phyloP scores from a whole-genome alignment of 2,797 vertebrate genomes.

The Anguilla megastoma region DNA sequence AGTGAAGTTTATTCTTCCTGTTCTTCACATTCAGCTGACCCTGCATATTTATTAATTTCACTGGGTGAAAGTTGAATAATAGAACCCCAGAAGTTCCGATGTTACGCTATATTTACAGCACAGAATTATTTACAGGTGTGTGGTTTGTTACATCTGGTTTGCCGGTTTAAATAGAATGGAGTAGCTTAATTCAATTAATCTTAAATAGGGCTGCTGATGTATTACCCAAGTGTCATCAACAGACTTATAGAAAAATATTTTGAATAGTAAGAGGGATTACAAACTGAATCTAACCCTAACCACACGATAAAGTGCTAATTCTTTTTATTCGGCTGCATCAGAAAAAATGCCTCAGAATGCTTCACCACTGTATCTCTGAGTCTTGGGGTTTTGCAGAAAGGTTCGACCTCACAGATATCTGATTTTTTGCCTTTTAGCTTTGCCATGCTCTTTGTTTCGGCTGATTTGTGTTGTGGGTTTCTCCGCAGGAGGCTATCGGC shows the following conservation, averaged over 20 bases:
- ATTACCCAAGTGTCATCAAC: no score
- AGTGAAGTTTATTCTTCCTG: no score
- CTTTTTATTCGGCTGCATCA: background rate
- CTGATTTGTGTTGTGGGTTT: background rate
- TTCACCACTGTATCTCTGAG: background rate
- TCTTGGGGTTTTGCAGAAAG: background rate
- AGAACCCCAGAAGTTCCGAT: no score
- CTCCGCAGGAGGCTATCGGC: slow-evolving; percentile 67
- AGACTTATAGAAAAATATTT: background rate
- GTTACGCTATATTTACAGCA: no score
- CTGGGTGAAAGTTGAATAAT: no score
- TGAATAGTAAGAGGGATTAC: background rate
- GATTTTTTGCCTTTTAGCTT: background rate
- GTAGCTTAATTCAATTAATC: no score
- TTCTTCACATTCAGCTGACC: no score
- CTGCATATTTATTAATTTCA: no score
- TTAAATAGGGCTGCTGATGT: no score
- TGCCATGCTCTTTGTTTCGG: background rate
- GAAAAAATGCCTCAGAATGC: background rate
- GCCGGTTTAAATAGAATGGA: no score
- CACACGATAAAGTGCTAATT: background rate
- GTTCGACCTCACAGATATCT: background rate
- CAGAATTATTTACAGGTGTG: no score
- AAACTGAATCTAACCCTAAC: background rate
- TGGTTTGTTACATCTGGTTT: no score